A percentile compares a stretch with the other conserved stretches of the same genome.
These are phyloP conservation scores for Albula glossodonta DNA, from an alignment of 2,113 vertebrate genomes.

Conservation along the genomic window DNA sequence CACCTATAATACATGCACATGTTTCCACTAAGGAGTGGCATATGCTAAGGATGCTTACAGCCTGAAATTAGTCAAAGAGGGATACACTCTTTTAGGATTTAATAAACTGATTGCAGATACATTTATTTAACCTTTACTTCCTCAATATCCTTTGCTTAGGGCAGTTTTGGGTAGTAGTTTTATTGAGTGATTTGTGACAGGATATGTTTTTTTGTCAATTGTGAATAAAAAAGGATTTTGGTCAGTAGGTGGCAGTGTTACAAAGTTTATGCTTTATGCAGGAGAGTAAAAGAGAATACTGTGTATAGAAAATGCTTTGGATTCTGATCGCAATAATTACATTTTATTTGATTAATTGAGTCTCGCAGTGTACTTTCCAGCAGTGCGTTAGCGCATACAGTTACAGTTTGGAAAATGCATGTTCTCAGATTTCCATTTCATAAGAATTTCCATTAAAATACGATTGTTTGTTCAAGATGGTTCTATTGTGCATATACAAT, in stretches of 20 bases:
- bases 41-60: too few species aligned
- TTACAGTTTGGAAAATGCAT: too few species aligned
- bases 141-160: too few species aligned
- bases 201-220: neutral
- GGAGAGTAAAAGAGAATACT: neutral
- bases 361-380: neutral
- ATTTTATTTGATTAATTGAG: neutral
- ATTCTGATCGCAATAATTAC: too few species aligned
- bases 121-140: too few species aligned
- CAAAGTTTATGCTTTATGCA: neutral
- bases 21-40: too few species aligned
- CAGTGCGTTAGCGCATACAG: too few species aligned
- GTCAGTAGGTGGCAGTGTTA: conserved; percentile 47
- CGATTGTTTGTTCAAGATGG: neutral
- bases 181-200: neutral
- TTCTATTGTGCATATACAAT: neutral
- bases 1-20: too few species aligned
- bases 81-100: too few species aligned
- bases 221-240: neutral
- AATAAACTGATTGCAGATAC: too few species aligned
- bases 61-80: too few species aligned
- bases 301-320: neutral
- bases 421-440: too few species aligned
- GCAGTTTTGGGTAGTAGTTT: neutral
- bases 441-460: neutral